These are phyloP conservation scores for Steatornis caripensis DNA, from an alignment of 2,113 vertebrate species.

Conservation along the genomic window DNA sequence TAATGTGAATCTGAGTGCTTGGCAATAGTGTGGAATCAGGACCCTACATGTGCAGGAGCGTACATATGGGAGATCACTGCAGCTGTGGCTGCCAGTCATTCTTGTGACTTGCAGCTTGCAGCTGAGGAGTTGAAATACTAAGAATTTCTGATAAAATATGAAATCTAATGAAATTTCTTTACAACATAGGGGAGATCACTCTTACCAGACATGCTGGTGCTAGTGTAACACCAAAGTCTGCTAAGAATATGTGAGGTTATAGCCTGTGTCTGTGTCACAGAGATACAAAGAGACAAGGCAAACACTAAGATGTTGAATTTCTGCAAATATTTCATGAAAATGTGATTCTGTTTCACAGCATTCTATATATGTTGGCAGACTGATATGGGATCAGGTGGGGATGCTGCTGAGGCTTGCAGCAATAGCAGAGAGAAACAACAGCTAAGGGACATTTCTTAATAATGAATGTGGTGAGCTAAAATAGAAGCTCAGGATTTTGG, in stretches of 20 bases:
- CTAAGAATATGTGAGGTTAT: background rate
- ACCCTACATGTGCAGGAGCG: background rate
- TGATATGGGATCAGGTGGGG: background rate
- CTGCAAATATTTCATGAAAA: background rate
- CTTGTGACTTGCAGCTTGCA: background rate
- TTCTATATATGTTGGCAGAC: background rate
- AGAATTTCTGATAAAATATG: background rate
- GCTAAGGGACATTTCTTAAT: background rate
- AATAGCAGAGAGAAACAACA: background rate
- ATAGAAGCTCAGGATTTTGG: background rate
- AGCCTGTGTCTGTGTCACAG: background rate
- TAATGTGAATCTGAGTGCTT: background rate
- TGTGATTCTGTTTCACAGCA: background rate
- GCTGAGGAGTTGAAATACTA: background rate
- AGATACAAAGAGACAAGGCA: background rate
- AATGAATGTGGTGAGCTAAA: background rate
- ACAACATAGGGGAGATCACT: background rate
- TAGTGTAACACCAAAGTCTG: background rate
- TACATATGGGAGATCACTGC: background rate
- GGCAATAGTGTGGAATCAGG: background rate
- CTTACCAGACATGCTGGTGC: accelerated
- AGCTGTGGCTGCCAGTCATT: background rate
- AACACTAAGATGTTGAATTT: background rate
- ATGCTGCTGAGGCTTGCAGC: background rate
- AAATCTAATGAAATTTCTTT: background rate